These are phyloP conservation scores for Hydropsyche betteni DNA, from an alignment of 2,888 invertebrate genomes.

Conservation along the genomic window DNA sequence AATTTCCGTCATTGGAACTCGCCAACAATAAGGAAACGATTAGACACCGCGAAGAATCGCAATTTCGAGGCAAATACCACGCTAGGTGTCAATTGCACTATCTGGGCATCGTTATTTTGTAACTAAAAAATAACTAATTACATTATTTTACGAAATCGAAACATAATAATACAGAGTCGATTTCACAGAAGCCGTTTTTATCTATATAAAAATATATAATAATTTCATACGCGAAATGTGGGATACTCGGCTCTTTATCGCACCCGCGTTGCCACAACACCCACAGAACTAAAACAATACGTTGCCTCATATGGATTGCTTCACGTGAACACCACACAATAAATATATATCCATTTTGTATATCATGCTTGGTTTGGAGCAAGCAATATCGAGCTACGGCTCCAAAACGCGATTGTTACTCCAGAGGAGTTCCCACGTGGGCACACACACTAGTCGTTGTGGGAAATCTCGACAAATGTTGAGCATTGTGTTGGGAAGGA, in stretches of 20 bases:
- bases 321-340: slow-evolving; percentile 2
- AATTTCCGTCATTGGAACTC: not conserved
- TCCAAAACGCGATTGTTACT: slow-evolving; percentile 40
- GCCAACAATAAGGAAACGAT: slow-evolving; percentile 14
- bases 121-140: not conserved
- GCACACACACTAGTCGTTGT: slow-evolving; percentile 28
- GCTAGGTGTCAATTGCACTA: not conserved
- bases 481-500: slow-evolving; percentile 37
- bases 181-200: not conserved
- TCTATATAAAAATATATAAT: not conserved
- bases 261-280: not conserved
- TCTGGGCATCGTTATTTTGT: not conserved
- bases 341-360: not conserved
- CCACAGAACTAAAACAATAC: slow-evolving; percentile 12
- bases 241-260: slow-evolving; percentile 11
- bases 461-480: slow-evolving; percentile 42
- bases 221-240: slow-evolving; percentile 1
- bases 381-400: slow-evolving; percentile 11
- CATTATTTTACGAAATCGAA: slow-evolving; percentile 4
- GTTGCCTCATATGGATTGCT: slow-evolving; percentile 26
- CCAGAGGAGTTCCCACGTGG: slow-evolving; percentile 44
- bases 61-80: not conserved
- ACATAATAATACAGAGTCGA: not conserved
- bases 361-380: not conserved
- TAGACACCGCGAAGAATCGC: not conserved